phyloP scores from a whole-genome alignment of 2,888 invertebrate species.

The Hypomecis punctinalis region DNA sequence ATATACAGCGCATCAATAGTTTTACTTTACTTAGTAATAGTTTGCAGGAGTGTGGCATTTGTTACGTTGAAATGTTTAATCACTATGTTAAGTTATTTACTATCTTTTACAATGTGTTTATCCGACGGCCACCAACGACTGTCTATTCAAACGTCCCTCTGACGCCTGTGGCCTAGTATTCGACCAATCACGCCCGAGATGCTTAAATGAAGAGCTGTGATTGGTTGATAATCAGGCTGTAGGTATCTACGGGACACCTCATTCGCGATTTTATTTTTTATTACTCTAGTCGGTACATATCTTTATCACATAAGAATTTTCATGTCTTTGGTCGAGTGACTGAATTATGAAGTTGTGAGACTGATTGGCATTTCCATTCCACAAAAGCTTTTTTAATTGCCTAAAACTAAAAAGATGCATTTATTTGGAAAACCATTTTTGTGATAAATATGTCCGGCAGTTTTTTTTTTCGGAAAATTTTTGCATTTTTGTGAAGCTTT shows the following conservation, averaged over 20 bases:
- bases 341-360: background rate
- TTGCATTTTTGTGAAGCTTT: no score
- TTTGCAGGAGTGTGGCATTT: constrained; percentile 44
- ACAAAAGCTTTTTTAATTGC: background rate
- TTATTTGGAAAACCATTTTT: background rate
- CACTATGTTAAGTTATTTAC: constrained; percentile 23
- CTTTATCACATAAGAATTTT: background rate
- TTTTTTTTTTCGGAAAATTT: background rate
- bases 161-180: no score
- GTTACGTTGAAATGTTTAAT: constrained; percentile 39
- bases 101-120: constrained; percentile 10
- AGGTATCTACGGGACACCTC: no score
- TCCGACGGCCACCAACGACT: constrained; percentile 7
- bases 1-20: constrained; percentile 6
- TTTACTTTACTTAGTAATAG: constrained; percentile 15
- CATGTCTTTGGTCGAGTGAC: background rate
- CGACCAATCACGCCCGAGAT: no score
- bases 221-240: no score
- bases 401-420: background rate
- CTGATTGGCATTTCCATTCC: constrained; percentile 4
- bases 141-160: background rate
- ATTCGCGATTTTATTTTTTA: background rate
- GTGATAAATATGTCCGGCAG: background rate
- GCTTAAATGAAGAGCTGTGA: no score
- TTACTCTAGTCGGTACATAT: background rate